A percentile compares a stretch with the other conserved stretches of the same genome.
These are phyloP conservation scores for Timema podura DNA, from an alignment of 2,888 invertebrate species.

Conservation along the genomic window DNA sequence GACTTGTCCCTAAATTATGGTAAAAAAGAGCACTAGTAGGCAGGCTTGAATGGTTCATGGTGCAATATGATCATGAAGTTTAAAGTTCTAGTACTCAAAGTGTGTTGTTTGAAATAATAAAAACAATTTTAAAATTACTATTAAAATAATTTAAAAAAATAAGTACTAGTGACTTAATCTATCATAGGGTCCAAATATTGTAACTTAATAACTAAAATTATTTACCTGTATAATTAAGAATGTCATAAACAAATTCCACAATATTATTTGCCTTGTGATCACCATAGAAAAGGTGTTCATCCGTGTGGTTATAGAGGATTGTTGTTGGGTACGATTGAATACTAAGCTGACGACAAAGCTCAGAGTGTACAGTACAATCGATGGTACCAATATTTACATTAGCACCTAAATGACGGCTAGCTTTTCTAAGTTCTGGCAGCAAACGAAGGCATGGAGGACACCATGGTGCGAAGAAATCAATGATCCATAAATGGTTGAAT, in stretches of 20 bases:
- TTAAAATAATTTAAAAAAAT: too few relatives aligned
- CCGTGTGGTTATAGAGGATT: slow-evolving; percentile 58
- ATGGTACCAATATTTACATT: slow-evolving; percentile 58
- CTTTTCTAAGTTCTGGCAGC: slow-evolving; percentile 63
- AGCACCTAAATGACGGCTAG: slow-evolving; percentile 51
- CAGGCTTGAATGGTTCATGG: too few relatives aligned
- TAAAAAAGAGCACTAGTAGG: too few relatives aligned
- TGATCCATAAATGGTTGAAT: too few relatives aligned
- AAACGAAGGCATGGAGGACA: slow-evolving; percentile 70
- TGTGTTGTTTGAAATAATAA: too few relatives aligned
- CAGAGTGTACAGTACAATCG: slow-evolving; percentile 61
- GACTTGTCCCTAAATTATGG: too few relatives aligned
- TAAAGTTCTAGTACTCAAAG: too few relatives aligned
- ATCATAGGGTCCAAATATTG: not conserved
- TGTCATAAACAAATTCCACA: slow-evolving; percentile 61
- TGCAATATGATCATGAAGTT: too few relatives aligned
- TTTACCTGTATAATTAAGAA: slow-evolving; percentile 36
- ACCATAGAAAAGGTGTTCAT: slow-evolving; percentile 54
- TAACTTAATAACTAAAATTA: not conserved
- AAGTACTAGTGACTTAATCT: not conserved
- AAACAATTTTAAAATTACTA: too few relatives aligned
- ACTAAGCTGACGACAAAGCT: slow-evolving; percentile 56
- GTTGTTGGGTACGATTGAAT: slow-evolving; percentile 67
- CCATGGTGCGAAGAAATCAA: slow-evolving; percentile 77
- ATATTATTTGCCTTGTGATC: slow-evolving; percentile 56